Evolutionary conservation across 2,113 vertebrate species (phyloP), one percentile per base, ranked within the genome.

Genomic region (Mola mola): DNA sequence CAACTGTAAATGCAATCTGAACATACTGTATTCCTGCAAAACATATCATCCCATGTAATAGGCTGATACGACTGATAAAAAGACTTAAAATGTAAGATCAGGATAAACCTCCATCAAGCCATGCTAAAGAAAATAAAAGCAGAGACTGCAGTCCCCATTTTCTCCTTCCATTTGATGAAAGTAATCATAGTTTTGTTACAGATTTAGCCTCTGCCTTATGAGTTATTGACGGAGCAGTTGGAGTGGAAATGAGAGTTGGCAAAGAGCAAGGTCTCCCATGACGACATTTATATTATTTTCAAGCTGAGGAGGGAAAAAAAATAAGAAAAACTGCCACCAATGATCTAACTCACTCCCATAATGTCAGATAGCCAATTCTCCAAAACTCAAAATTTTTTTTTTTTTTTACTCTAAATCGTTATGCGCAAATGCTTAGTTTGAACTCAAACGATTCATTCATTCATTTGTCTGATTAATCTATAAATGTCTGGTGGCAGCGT

Each of bases 201-300:
- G 72, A 76, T 82, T 65, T 50, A 62, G 43, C 66, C 70, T 71
- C 75, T 42, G 36, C 41, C 13, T 0, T 66, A 43, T 59, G 59
- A 77, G 68, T 70, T 84, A 85, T 84, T 72, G 68, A 83, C 68
- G 55, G 34, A 78, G 58, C 65, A 51, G 69, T 41, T 68, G 37
- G 25, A 71, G 71, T 60, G 69, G 50, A 79, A 83, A 83, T 31
- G 8, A 57, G n/a, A 59, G 53, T 50, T 11, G 8, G 49, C 33
- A 40, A 41, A 44, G 46, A 34, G 37, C 53, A 66, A 82, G 61
- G 64, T 70, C 52, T 61, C 43, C 66, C 4, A 58, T 47, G 70
- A 79, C 53, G 78, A 71, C 61, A 31, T 24, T 72, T 71, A 51
- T 71, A 46, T 76, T 69, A 55, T 46, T 64, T 72, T 59, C 51